phyloP scores from a whole-genome alignment of 92 coral and sea anemone genomes.

The Epizoanthus ramosus region DNA sequence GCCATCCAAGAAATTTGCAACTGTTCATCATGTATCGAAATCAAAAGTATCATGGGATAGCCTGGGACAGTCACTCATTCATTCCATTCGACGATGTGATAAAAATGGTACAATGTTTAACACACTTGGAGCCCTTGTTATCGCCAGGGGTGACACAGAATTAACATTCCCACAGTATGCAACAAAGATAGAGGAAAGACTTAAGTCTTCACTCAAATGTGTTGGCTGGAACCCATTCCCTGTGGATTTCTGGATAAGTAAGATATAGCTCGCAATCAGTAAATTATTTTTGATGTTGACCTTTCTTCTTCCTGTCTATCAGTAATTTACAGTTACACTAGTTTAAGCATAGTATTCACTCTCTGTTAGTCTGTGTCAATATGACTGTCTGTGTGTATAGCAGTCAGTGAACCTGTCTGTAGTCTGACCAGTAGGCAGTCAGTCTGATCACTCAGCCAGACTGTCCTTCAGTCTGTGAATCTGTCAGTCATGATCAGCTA shows the following conservation, averaged over 20 bases:
- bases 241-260: conserved; percentile 87
- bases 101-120: conserved; percentile 66
- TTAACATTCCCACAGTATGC: conserved; percentile 72
- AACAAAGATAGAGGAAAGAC: conserved; percentile 68
- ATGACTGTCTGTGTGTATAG: neutral
- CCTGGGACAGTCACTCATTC: conserved; percentile 72
- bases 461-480: too few species aligned
- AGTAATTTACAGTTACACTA: neutral
- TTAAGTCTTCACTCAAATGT: conserved; percentile 67
- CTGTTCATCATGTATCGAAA: conserved; percentile 72
- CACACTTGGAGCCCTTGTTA: conserved; percentile 63
- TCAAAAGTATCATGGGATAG: conserved; percentile 80
- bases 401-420: too few species aligned
- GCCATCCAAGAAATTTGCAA: conserved; percentile 82
- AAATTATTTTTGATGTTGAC: too few species aligned
- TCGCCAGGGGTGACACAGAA: conserved; percentile 79
- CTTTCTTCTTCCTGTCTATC: neutral
- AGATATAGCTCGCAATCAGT: conserved; percentile 11
- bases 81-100: conserved; percentile 76
- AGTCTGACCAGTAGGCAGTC: too few species aligned
- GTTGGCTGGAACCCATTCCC: conserved; percentile 91
- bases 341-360: too few species aligned
- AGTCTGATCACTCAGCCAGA: too few species aligned
- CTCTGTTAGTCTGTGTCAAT: neutral
- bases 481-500: too few species aligned